Percentiles rank a stretch among this genome's conserved stretches.
Conservation (phyloP, 2,113 vertebrate genomes). For the Rhinoptilus africanus region DNA sequence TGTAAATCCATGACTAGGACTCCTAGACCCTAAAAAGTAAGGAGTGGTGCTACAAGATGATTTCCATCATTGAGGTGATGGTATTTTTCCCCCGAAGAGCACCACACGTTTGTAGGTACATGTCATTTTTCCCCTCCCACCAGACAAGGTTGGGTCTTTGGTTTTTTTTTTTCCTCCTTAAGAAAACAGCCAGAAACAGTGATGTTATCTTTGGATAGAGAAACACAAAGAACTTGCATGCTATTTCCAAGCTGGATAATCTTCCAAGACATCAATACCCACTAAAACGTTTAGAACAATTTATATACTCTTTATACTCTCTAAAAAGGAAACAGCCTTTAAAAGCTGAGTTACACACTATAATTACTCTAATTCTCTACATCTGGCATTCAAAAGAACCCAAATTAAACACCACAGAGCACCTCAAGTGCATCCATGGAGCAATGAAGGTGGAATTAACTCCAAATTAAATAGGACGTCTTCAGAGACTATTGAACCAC, state of each 20-base stretch:
- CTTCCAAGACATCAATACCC: constrained; percentile 47
- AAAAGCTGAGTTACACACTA: constrained; percentile 46
- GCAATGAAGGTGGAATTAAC: constrained; percentile 64
- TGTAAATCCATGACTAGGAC: neutral
- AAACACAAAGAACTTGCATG: constrained; percentile 14
- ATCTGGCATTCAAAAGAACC: constrained; percentile 55
- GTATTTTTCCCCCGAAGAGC: neutral
- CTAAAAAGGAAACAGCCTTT: constrained; percentile 44
- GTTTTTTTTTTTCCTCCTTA: neutral
- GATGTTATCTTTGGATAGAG: neutral
- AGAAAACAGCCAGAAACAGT: neutral
- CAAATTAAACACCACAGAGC: constrained; percentile 58
- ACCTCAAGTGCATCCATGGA: constrained; percentile 54
- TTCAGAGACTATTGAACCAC: constrained; percentile 15
- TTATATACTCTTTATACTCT: constrained; percentile 56
- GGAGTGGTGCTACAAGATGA: neutral
- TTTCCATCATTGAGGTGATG: neutral
- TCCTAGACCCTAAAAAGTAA: neutral
- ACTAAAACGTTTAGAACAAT: constrained; percentile 55
- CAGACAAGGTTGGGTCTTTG: neutral
- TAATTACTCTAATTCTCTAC: constrained; percentile 62
- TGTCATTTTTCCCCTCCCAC: too few relatives aligned
- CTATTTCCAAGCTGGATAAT: constrained; percentile 59
- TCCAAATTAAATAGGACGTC: constrained; percentile 49
- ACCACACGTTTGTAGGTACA: fast-evolving